phyloP scores from a whole-genome alignment of 2,888 invertebrate species.

The Timema cristinae region DNA sequence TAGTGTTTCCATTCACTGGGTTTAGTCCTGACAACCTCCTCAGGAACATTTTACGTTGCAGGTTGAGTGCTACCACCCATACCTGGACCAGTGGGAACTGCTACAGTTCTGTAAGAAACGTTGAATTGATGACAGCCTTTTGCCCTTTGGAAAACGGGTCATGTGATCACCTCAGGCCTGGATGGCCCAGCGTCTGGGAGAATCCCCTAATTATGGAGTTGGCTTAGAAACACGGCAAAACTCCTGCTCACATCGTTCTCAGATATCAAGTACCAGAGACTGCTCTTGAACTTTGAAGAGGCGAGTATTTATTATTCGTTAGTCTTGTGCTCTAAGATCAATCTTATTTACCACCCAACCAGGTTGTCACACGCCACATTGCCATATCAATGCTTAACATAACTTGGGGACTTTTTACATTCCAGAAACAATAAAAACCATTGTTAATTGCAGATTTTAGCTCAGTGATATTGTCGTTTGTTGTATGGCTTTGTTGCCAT shows the following conservation, averaged over 20 bases:
- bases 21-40: too few species aligned
- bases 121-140: slow-evolving; percentile 64
- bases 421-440: too few species aligned
- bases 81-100: slow-evolving; percentile 65
- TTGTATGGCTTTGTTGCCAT: too few species aligned
- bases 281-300: too few species aligned
- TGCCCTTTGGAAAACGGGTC: slow-evolving; percentile 49
- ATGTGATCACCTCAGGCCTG: slow-evolving; percentile 64
- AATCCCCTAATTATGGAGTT: slow-evolving; percentile 61
- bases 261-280: slow-evolving; percentile 52
- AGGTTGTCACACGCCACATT: too few species aligned
- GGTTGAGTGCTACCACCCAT: slow-evolving; percentile 60
- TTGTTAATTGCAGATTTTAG: too few species aligned
- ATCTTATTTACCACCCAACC: too few species aligned
- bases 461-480: too few species aligned
- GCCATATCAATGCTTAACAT: too few species aligned
- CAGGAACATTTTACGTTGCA: slow-evolving; percentile 47
- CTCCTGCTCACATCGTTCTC: slow-evolving; percentile 64
- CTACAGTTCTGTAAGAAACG: slow-evolving; percentile 62
- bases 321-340: background rate
- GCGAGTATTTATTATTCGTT: background rate
- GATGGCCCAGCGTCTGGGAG: slow-evolving; percentile 64
- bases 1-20: too few species aligned
- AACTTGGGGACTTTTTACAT: too few species aligned
- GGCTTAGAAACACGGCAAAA: slow-evolving; percentile 63